Base-by-base conservation (phyloP, 2,113 vertebrate genomes). In the Misgurnus anguillicaudatus region DNA sequence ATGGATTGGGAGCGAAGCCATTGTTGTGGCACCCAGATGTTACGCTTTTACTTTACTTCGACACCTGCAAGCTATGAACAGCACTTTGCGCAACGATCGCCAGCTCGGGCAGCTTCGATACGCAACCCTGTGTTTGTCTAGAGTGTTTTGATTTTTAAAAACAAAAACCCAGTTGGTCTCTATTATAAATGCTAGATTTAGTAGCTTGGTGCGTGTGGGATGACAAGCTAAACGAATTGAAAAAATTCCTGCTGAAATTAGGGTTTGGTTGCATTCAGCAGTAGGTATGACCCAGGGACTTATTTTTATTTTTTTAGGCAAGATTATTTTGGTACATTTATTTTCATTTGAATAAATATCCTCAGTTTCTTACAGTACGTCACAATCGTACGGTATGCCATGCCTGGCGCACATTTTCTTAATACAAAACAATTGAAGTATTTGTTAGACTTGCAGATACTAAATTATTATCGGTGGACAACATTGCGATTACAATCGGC, bases 111-210 rank as follows among this genome's bases (percentile, higher is more conserved):
- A 88, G 88, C 87, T 87, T 83, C 87, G 84, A 82, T 75, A 80
- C 88, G 87, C 82, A 87, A 87, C 87, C 82, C 86, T 61, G 6
- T 90, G 90, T 92, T 91, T 82, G 86, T 89, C 80, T 88, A 88
- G 88, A 75, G 83, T 88, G 89, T 91, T 93, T 93, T 90, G 87
- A 92, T 90, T 71, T 65, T n/a, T 63, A 84, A 91, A 88, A 90
- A 89, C 90, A 84, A 86, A 86, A 84, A 81, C 80, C 86, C 84
- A 84, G 86, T 67, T 73, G 14, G 86, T 84, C 78, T 88, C 83
- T 45, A 9, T 45, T 10, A 7, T 9, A 45, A 45, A 45, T 9
- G 42, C 42, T 45, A 45, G 42, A 45, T 45, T 55, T 55, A 17
- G 51, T 17, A 17, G 16, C 16, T 6, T 55, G 51, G 16, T 16